A percentile compares a stretch with the other conserved stretches of the same genome.
These are phyloP conservation scores for Melanotaenia maccullochi DNA, from an alignment of 2,797 vertebrate species.

Conservation along the genomic window DNA sequence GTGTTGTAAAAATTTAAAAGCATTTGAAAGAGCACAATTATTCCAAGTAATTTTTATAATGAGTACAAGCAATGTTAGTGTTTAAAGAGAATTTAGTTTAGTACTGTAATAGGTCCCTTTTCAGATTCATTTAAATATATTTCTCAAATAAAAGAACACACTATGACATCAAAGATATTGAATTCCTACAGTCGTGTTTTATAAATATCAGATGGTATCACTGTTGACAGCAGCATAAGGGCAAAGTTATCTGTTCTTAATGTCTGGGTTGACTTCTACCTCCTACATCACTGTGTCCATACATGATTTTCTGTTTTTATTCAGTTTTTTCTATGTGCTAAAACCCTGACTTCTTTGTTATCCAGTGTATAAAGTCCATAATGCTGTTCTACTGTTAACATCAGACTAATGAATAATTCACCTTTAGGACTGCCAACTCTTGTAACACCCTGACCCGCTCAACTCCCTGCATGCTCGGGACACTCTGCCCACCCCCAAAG, in stretches of 20 bases:
- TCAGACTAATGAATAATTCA: constrained; percentile 74
- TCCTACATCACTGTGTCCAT: background rate
- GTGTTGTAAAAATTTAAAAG: constrained; percentile 1
- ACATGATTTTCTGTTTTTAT: constrained; percentile 34
- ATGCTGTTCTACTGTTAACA: constrained; percentile 53
- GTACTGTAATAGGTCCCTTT: background rate
- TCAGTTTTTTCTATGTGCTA: constrained; percentile 16
- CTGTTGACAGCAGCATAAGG: background rate
- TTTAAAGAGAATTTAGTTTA: background rate
- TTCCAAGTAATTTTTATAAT: background rate
- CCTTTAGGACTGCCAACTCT: constrained; percentile 48
- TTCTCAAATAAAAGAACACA: constrained; percentile 21
- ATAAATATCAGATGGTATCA: background rate
- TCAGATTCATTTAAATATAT: background rate
- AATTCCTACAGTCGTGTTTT: constrained; percentile 12
- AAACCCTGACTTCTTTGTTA: constrained; percentile 64
- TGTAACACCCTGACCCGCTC: constrained; percentile 63
- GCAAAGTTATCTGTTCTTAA: constrained; percentile 22
- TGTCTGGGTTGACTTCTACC: constrained; percentile 1
- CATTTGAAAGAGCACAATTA: background rate
- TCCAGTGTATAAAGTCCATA: constrained; percentile 41
- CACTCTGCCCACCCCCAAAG: constrained; percentile 55
- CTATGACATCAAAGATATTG: background rate
- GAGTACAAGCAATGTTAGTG: background rate
- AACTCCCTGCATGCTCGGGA: constrained; percentile 43